Base-by-base conservation (phyloP, 2,888 invertebrate genomes). In the Megalurothrips usitatus region DNA sequence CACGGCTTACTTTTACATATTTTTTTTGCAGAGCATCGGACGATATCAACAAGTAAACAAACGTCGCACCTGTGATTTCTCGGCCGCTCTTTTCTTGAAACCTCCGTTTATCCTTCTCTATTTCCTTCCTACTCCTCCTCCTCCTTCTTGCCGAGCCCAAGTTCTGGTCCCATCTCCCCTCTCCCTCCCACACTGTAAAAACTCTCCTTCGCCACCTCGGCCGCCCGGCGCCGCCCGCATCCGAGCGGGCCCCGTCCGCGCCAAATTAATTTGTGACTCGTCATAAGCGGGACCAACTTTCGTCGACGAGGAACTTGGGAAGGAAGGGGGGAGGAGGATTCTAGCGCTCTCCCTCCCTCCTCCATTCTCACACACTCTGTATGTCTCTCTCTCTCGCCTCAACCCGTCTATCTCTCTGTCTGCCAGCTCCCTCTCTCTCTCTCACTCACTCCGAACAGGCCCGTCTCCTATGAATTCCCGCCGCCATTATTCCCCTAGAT, bases 251-350 rank as follows among this genome's bases (percentile, higher is more conserved):
- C 34, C 34, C 34, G 34, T 43, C 58, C 58, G 58, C 58, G 19
- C 68, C 68, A 75, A 75, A 75, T 75, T 75, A 75, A 75, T 75
- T 75, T 75, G 68, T 75, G 68, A 75, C 68, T 75, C 68, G 68
- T 75, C 68, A 75, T 75, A 75, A 23, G 68, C 58, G 58, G 58
- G 58, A 58, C 58, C 58, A 58, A 58, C 58, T 58, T 58, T 58
- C 58, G 58, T 19, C 58, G 10, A 2, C 34, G 34, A 43, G 58
- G 14, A 58, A 58, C 58, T 58, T 58, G 58, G 58, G 19, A 43
- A 43, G 34, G 3, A 43, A 43, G 17, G 58, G 6, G 58, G 58
- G 6, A 52, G 52, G 58, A 14, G 14, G 58, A 58, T 58, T 58
- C 58, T 58, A n/a, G n/a, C 58, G 17, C 58, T 58, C 58, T 58